Evolutionary conservation across 2,113 vertebrate species (phyloP), one percentile per base, ranked within the genome.

Genomic region (Lepisosteus oculatus): DNA sequence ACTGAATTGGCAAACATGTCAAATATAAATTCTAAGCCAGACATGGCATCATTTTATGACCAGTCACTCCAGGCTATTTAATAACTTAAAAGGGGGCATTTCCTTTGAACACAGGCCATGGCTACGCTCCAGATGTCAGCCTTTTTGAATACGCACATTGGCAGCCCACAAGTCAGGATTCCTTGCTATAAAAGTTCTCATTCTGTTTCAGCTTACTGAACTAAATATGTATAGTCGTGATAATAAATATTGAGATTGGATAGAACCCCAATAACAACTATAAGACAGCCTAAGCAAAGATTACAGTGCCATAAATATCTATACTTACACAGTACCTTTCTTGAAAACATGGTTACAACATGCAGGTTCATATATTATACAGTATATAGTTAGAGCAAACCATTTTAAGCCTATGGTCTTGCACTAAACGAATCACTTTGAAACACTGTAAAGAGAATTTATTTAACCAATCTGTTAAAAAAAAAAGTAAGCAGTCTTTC

Each of bases 21-120:
- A 44, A 17, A 15, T 42, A 69, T 70, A 66, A 73, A 76, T 78
- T 75, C 57, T 65, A 63, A 68, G 65, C 73, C 74, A 79, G 74
- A 65, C 65, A 51, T 68, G 61, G 71, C 61, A 29, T 76, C 61
- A 79, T 69, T 47, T 71, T 76, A 68, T 68, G 61, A 64, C 41
- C 41, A 63, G 77, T 76, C 71, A 71, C 68, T 68, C 43, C 62
- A 9, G 41, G 62, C 17, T 41, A 72, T 17, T 43, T 64, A 15
- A 55, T 72, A 66, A 47, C 47, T 14, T 62, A 43, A 61, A 61
- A 63, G 6, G 9, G 69, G 54, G 54, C 29, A 43, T 64, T 54
- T 65, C 45, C 70, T 54, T 72, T 55, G 47, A 72, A 65, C 51
- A 56, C 14, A 61, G 64, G 64, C 12, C 43, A 42, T 66, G 64